Percentiles rank a stretch among this genome's conserved stretches.
Conservation (phyloP, 2,113 vertebrate species). For the Mola mola region DNA sequence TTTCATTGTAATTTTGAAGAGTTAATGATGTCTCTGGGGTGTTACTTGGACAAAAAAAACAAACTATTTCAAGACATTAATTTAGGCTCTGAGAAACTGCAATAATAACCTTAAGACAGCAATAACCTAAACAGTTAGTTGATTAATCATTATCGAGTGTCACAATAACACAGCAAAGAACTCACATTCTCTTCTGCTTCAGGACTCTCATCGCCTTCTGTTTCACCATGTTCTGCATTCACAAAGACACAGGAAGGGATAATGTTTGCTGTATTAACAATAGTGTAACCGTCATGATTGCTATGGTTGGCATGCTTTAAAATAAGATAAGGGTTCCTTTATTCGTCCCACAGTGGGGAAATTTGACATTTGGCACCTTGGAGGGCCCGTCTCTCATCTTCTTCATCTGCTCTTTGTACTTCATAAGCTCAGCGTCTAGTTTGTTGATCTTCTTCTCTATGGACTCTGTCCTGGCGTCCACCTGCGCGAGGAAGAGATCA, state of each 20-base stretch:
- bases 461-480: conserved; percentile 93
- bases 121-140: too few relatives aligned
- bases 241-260: conserved; percentile 34
- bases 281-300: neutral
- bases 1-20: too few relatives aligned
- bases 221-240: conserved; percentile 94
- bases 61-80: too few relatives aligned
- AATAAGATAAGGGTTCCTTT: too few relatives aligned
- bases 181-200: conserved; percentile 99
- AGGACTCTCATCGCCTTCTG: conserved; percentile 97
- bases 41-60: too few relatives aligned
- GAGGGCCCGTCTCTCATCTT: conserved; percentile 98
- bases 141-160: neutral
- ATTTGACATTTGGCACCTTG: too few relatives aligned
- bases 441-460: conserved; percentile 96
- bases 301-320: too few relatives aligned
- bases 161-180: conserved; percentile 28
- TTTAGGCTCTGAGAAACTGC: too few relatives aligned
- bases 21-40: too few relatives aligned
- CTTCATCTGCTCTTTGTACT: conserved; percentile 98
- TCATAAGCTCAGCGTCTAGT: conserved; percentile 92
- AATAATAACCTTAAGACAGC: too few relatives aligned
- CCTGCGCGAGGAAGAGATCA: conserved; percentile 74
- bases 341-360: too few relatives aligned
- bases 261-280: neutral